phyloP scores from a whole-genome alignment of 2,797 vertebrate genomes.

The Megalops cyprinoides region DNA sequence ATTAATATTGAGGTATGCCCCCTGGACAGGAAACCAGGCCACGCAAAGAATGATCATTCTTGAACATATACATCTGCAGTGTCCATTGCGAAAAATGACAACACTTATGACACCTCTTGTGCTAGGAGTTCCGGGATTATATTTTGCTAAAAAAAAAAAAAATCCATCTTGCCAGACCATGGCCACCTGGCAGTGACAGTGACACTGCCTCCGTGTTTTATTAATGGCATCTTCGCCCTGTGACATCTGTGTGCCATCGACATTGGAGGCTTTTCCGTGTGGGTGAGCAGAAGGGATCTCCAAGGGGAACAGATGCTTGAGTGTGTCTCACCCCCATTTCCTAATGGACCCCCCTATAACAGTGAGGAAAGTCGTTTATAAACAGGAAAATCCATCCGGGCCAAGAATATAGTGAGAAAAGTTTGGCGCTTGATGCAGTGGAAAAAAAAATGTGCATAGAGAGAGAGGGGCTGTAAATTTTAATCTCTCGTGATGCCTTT shows the following conservation, averaged over 20 bases:
- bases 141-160: too few relatives aligned
- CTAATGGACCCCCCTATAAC: constrained; percentile 1
- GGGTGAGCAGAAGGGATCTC: not conserved
- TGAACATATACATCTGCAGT: not conserved
- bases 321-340: not conserved
- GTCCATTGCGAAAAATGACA: not conserved
- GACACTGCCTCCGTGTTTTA: not conserved
- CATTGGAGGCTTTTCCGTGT: not conserved
- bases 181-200: not conserved
- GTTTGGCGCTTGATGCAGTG: not conserved
- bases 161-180: not conserved
- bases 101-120: not conserved
- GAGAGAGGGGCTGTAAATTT: not conserved
- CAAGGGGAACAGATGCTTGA: not conserved
- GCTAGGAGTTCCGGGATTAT: too few relatives aligned
- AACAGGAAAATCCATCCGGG: not conserved
- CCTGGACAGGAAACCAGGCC: not conserved
- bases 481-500: not conserved
- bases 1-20: not conserved
- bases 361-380: not conserved
- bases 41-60: not conserved
- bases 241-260: constrained; percentile 13
- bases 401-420: not conserved
- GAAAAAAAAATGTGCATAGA: not conserved
- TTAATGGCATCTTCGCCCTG: constrained; percentile 9